Evolutionary conservation across 2,888 invertebrate genomes (phyloP).

Genomic region (Dasypogon diadema): DNA sequence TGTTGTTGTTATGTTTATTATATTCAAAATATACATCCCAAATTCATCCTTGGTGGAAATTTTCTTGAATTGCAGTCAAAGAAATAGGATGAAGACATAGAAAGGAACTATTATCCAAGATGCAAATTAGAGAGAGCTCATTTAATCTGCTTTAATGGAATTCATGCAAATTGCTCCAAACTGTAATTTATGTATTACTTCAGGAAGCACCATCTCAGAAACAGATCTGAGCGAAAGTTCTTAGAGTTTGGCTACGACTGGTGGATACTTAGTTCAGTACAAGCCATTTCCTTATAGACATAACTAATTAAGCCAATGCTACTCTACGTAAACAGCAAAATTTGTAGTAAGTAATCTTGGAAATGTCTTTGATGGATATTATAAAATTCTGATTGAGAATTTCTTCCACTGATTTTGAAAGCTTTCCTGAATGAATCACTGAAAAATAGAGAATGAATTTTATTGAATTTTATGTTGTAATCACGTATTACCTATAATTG

Average conservation of each 20-base stretch:
- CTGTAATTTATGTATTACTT: constrained; percentile 10
- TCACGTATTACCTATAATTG: too few relatives aligned
- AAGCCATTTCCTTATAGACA: neutral
- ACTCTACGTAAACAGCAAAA: neutral
- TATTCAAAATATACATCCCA: neutral
- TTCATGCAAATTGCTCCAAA: constrained; percentile 22
- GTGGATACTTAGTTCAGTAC: too few relatives aligned
- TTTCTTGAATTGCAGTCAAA: neutral
- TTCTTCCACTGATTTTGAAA: too few relatives aligned
- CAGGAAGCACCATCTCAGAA: neutral
- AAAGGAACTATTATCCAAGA: neutral
- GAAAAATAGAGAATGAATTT: too few relatives aligned
- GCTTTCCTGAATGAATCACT: too few relatives aligned
- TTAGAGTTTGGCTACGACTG: neutral
- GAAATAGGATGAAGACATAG: neutral
- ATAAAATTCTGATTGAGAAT: too few relatives aligned
- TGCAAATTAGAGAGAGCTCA: constrained; percentile 17
- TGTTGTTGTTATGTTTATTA: neutral
- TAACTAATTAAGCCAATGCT: neutral
- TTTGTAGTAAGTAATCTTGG: too few relatives aligned
- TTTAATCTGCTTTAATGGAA: constrained; percentile 24
- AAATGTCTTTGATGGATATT: too few relatives aligned
- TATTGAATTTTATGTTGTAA: too few relatives aligned
- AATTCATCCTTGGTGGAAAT: neutral
- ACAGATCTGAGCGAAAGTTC: neutral